phyloP scores from a whole-genome alignment of 1,140 invertebrate genomes.

The Nylanderia fulva region DNA sequence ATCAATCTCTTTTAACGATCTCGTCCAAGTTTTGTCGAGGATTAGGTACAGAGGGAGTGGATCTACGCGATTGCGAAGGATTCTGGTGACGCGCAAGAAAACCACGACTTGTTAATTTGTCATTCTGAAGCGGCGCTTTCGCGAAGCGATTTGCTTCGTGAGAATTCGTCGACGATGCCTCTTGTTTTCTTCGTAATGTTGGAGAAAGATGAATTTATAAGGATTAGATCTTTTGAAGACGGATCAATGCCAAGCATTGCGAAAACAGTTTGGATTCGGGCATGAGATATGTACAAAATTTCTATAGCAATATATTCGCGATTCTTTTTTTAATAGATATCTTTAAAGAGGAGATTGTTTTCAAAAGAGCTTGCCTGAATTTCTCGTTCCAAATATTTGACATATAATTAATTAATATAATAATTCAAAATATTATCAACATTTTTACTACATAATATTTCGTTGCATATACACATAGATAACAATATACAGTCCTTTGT shows the following conservation, averaged over 20 bases:
- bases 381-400: not conserved
- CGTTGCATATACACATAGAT: not conserved
- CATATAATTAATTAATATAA: no score
- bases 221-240: slow-evolving; percentile 24
- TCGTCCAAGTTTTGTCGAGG: slow-evolving; percentile 73
- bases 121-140: slow-evolving; percentile 57
- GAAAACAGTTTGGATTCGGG: not conserved
- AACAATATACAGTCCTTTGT: not conserved
- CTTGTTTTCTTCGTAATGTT: slow-evolving; percentile 43
- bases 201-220: slow-evolving; percentile 39
- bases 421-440: not conserved
- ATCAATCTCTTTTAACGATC: slow-evolving; percentile 79
- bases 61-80: slow-evolving; percentile 68
- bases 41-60: slow-evolving; percentile 68
- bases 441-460: slow-evolving; percentile 6
- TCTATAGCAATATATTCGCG: not conserved
- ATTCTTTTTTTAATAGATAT: slow-evolving; percentile 3
- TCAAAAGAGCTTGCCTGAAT: not conserved
- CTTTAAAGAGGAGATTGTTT: not conserved
- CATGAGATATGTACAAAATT: not conserved
- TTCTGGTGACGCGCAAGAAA: slow-evolving; percentile 60
- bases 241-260: not conserved
- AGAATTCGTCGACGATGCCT: slow-evolving; percentile 39
- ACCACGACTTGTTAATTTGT: slow-evolving; percentile 79
- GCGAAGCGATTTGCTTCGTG: slow-evolving; percentile 31